phyloP scores from a whole-genome alignment of 2,888 invertebrate species.

The Palloptera scutellata region DNA sequence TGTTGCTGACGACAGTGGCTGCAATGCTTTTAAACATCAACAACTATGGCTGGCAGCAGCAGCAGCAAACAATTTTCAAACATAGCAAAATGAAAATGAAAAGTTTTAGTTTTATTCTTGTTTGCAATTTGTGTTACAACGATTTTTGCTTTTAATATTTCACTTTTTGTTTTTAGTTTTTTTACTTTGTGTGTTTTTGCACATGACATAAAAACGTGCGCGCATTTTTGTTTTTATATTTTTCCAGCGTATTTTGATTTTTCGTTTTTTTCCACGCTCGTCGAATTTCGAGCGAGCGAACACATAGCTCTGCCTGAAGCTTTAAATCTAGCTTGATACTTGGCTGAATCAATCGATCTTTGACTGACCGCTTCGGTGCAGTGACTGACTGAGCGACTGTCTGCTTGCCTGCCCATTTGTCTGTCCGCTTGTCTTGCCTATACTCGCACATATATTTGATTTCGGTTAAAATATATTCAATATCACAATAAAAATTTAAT shows the following conservation, averaged over 20 bases:
- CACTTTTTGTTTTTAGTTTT: conserved; percentile 5
- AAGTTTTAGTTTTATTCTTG: conserved; percentile 21
- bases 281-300: background rate
- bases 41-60: background rate
- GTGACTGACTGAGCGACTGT: too few species aligned
- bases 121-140: conserved; percentile 6
- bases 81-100: conserved; percentile 23
- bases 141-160: conserved; percentile 15
- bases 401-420: too few species aligned
- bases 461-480: too few species aligned
- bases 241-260: conserved; percentile 3
- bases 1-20: background rate
- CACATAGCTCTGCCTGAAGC: too few species aligned
- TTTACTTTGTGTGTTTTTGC: conserved; percentile 18
- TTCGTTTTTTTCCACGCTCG: background rate
- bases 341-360: too few species aligned
- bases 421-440: too few species aligned
- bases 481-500: too few species aligned
- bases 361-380: too few species aligned
- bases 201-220: conserved; percentile 34
- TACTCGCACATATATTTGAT: too few species aligned
- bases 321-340: too few species aligned
- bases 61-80: conserved; percentile 1
- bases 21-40: conserved; percentile 12
- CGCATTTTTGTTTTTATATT: conserved; percentile 4